Conservation (phyloP, 2,797 vertebrate species). For the Jordanella pulchra region DNA sequence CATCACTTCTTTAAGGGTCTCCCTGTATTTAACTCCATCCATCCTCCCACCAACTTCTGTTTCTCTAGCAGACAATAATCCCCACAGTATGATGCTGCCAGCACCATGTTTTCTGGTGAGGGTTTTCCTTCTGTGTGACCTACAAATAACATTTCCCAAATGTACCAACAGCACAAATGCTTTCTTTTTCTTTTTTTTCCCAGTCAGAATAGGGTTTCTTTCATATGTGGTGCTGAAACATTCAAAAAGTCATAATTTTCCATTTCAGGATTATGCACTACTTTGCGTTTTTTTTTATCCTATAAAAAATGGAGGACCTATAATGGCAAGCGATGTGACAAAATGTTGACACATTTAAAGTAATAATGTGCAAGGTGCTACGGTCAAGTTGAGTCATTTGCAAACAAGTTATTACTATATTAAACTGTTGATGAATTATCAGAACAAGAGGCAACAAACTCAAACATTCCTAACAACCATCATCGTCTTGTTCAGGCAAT, state of each 20-base stretch:
- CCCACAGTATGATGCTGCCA: not conserved
- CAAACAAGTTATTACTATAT: constrained; percentile 3
- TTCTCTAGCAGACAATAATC: not conserved
- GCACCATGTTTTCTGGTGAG: not conserved
- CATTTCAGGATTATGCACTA: not conserved
- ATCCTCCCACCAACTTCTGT: not conserved
- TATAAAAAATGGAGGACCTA: not conserved
- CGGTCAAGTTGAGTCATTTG: constrained; percentile 18
- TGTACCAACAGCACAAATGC: not conserved
- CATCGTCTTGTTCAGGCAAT: constrained; percentile 31
- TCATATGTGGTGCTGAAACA: not conserved
- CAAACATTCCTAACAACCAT: constrained; percentile 37
- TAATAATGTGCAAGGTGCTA: not conserved
- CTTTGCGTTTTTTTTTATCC: not conserved
- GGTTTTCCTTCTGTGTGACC: not conserved
- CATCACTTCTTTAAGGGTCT: not conserved
- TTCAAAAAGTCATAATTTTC: not conserved
- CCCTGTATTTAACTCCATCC: not conserved
- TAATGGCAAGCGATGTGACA: not conserved
- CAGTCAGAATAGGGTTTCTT: not conserved
- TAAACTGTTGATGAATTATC: constrained; percentile 35
- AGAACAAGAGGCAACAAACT: constrained; percentile 45
- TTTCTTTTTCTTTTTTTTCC: not conserved
- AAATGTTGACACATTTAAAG: not conserved
- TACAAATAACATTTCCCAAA: not conserved